Conservation (phyloP, 92 coral and sea anemone species). For the Pocillopora grandis region DNA sequence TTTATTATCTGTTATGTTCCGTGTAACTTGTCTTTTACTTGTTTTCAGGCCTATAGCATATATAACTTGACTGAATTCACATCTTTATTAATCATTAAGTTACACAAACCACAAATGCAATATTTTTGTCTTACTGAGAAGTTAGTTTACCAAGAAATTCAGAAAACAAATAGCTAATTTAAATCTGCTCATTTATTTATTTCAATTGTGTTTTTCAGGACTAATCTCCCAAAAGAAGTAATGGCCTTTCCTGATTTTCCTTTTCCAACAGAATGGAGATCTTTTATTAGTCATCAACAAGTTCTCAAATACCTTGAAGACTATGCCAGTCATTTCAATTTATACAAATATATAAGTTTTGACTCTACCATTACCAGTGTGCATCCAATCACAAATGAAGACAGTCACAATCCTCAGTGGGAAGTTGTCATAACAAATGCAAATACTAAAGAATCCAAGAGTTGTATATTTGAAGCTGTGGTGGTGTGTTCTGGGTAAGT, state of each 20-base stretch:
- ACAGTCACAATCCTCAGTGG: constrained; percentile 52
- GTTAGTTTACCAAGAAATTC: no score
- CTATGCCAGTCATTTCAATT: constrained; percentile 66
- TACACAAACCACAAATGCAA: no score
- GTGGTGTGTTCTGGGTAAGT: constrained; percentile 91
- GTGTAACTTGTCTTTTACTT: no score
- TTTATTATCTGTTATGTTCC: no score
- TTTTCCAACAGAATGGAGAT: constrained; percentile 63
- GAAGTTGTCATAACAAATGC: constrained; percentile 65
- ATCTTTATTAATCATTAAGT: no score
- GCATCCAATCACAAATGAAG: constrained; percentile 45
- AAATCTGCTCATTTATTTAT: not conserved
- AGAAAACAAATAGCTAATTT: no score
- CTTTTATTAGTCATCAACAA: constrained; percentile 60
- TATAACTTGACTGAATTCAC: no score
- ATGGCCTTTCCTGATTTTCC: constrained; percentile 91
- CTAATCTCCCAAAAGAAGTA: constrained; percentile 87
- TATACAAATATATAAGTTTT: constrained; percentile 62
- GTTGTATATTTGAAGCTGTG: constrained; percentile 67
- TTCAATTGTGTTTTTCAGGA: constrained; percentile 39
- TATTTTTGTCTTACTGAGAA: no score
- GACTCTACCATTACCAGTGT: constrained; percentile 64
- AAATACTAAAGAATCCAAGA: constrained; percentile 37
- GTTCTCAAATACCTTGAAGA: constrained; percentile 72
- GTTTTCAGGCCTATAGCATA: no score